Evolutionary conservation across 2,797 vertebrate genomes (phyloP).

Genomic region (Acrossocheilus wenchowensis): DNA sequence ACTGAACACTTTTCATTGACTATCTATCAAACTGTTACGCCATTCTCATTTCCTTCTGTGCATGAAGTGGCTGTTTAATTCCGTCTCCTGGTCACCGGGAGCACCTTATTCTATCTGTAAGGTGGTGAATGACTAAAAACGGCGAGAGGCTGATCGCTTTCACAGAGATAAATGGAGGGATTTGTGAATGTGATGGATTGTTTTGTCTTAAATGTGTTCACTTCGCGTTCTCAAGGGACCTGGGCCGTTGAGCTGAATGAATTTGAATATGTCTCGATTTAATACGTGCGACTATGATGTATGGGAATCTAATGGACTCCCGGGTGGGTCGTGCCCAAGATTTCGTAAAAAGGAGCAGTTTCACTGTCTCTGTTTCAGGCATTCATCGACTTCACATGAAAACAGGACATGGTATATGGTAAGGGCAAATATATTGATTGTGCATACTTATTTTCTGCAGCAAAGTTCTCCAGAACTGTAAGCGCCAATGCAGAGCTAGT

Average conservation of each 20-base stretch:
- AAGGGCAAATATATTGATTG: conserved; percentile 27
- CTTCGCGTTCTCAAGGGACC: conserved; percentile 54
- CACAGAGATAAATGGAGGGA: conserved; percentile 63
- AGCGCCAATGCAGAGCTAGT: conserved; percentile 73
- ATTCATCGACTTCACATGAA: conserved; percentile 35
- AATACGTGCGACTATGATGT: conserved; percentile 56
- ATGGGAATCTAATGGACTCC: conserved; percentile 49
- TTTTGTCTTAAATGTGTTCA: conserved; percentile 55
- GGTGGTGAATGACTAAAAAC: conserved; percentile 54
- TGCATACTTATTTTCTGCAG: conserved; percentile 81
- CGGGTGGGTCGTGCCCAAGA: conserved; percentile 41
- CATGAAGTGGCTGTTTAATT: conserved; percentile 56
- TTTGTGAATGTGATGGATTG: conserved; percentile 69
- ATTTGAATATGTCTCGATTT: conserved; percentile 58
- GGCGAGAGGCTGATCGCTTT: conserved; percentile 59
- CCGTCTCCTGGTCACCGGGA: conserved; percentile 15
- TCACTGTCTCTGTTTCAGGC: neutral
- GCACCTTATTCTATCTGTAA: conserved; percentile 64
- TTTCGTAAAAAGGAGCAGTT: conserved; percentile 29
- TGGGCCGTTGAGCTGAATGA: conserved; percentile 20
- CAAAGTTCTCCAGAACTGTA: conserved; percentile 78
- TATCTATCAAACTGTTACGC: conserved; percentile 31
- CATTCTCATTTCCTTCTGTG: conserved; percentile 61
- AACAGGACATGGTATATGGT: conserved; percentile 19
- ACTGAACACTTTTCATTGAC: conserved; percentile 28